phyloP scores from a whole-genome alignment of 2,797 vertebrate species.

The Hapalemur alaotrensis region DNA sequence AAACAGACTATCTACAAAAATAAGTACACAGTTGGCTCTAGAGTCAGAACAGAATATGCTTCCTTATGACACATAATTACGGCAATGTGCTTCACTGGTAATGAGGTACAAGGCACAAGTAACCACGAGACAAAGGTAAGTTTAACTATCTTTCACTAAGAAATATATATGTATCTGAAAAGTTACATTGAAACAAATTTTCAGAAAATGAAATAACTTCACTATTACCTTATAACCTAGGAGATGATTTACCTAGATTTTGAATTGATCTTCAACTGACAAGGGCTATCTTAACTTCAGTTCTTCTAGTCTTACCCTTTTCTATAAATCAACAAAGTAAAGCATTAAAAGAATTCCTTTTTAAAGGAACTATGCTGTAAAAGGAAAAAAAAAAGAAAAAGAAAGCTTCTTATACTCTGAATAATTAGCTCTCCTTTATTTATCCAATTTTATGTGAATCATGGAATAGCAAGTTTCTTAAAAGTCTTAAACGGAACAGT shows the following conservation, averaged over 20 bases:
- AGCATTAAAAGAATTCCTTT: slow-evolving; percentile 7
- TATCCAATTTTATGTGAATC: slow-evolving; percentile 12
- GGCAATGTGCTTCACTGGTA: neutral
- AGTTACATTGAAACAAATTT: slow-evolving; percentile 18
- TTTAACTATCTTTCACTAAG: neutral
- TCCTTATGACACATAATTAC: neutral
- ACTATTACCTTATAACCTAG: slow-evolving; percentile 5
- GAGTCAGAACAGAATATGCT: neutral
- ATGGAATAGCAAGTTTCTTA: neutral
- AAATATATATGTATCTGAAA: neutral
- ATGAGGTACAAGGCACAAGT: neutral
- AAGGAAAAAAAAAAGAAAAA: neutral
- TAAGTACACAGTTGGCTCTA: neutral
- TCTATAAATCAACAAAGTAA: neutral
- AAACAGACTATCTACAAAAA: neutral
- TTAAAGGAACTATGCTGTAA: neutral
- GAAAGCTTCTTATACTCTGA: neutral
- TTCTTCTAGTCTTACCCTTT: neutral
- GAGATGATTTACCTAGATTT: neutral
- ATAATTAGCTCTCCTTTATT: neutral
- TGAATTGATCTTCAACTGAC: slow-evolving; percentile 1
- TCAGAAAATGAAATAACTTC: slow-evolving; percentile 1
- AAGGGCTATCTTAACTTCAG: neutral
- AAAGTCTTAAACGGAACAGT: slow-evolving; percentile 27
- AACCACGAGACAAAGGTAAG: neutral